These are phyloP conservation scores for Scaptomyza polygonia DNA, from an alignment of 2,888 invertebrate species.

Conservation along the genomic window DNA sequence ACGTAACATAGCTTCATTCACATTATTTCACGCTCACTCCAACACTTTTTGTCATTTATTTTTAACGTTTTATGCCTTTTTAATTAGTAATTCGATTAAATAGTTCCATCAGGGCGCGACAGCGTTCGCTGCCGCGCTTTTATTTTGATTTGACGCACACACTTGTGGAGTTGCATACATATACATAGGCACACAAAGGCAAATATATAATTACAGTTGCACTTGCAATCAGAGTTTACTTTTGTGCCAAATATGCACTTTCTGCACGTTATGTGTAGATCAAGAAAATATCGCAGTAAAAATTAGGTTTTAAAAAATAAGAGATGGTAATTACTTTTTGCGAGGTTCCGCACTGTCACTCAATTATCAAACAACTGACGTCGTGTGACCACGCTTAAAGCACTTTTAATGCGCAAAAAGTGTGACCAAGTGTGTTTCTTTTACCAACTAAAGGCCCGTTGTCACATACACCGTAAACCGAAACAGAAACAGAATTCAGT, in stretches of 20 bases:
- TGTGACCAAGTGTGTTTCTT: conserved; percentile 24
- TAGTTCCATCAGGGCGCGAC: conserved; percentile 83
- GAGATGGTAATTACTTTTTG: conserved; percentile 29
- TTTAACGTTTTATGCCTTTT: conserved; percentile 49
- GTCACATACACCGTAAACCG: no score
- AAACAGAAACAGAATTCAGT: no score
- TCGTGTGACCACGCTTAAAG: conserved; percentile 44
- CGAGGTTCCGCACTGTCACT: conserved; percentile 52
- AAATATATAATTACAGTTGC: conserved; percentile 10
- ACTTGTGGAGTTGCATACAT: conserved; percentile 71
- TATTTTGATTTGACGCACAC: conserved; percentile 77
- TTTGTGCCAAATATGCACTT: conserved; percentile 18
- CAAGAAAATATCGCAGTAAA: conserved; percentile 10
- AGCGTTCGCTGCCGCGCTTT: conserved; percentile 38
- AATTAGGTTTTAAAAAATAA: conserved; percentile 21
- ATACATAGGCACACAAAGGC: conserved; percentile 13
- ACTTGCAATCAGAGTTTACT: conserved; percentile 3
- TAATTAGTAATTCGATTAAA: conserved; percentile 64
- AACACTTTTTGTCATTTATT: conserved; percentile 43
- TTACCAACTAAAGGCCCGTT: no score
- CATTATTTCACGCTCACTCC: conserved; percentile 72
- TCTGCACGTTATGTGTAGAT: conserved; percentile 6
- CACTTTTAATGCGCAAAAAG: conserved; percentile 5
- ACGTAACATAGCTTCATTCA: conserved; percentile 71
- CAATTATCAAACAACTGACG: conserved; percentile 61